These are phyloP conservation scores for Porites lobata DNA, from an alignment of 92 coral and sea anemone species.

Conservation along the genomic window DNA sequence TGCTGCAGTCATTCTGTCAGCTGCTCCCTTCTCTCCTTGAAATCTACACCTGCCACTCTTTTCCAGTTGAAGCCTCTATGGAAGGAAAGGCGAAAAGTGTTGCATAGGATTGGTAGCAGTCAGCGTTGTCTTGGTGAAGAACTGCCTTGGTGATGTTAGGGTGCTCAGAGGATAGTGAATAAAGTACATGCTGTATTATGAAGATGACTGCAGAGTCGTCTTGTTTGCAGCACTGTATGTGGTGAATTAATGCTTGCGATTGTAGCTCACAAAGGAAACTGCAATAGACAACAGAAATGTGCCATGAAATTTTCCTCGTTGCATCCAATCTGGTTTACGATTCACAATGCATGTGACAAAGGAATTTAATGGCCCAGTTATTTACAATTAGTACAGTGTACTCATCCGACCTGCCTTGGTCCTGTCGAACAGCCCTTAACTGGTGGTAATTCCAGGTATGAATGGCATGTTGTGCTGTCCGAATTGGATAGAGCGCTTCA, in stretches of 20 bases:
- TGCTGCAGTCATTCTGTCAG: constrained; percentile 55
- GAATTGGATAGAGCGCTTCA: not conserved
- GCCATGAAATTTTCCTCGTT: constrained; percentile 23
- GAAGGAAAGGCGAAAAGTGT: constrained; percentile 44
- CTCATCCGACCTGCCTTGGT: constrained; percentile 43
- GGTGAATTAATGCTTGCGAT: no score
- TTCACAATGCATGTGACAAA: constrained; percentile 43
- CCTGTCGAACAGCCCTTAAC: constrained; percentile 36
- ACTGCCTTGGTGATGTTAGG: not conserved
- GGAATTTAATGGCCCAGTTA: constrained; percentile 57
- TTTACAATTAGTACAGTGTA: constrained; percentile 27
- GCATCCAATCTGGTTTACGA: constrained; percentile 54
- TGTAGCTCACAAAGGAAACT: no score
- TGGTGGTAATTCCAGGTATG: not conserved
- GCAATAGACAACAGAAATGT: no score
- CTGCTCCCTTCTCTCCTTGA: constrained; percentile 62
- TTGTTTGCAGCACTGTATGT: no score
- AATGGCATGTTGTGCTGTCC: not conserved
- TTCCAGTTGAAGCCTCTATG: constrained; percentile 37
- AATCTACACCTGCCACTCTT: constrained; percentile 32
- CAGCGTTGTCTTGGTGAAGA: constrained; percentile 59
- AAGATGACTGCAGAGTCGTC: no score
- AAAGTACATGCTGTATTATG: no score
- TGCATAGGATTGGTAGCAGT: constrained; percentile 46
- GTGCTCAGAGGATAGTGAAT: no score